Percentiles rank a stretch among this genome's conserved stretches.
These are phyloP conservation scores for Brachyptera putata DNA, from an alignment of 2,888 invertebrate genomes.

Conservation along the genomic window DNA sequence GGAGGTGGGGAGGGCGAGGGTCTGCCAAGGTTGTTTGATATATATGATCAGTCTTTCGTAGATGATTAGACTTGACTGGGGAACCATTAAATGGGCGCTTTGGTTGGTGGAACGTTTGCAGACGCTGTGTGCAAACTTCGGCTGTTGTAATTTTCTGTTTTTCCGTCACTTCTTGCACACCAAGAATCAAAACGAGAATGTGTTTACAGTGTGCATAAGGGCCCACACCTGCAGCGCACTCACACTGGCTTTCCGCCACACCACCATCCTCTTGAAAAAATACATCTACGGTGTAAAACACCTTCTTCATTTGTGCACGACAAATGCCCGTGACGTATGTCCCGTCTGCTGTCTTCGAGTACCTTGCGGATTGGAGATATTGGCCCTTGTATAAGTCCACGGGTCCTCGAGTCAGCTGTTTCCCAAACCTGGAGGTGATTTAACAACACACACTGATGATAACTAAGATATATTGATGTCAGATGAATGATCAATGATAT, in stretches of 20 bases:
- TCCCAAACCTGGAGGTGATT: background rate
- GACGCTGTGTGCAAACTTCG: constrained; percentile 20
- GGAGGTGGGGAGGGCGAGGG: background rate
- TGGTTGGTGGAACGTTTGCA: constrained; percentile 27
- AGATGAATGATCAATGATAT: too few species aligned
- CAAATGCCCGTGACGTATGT: constrained; percentile 21
- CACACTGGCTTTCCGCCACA: constrained; percentile 26
- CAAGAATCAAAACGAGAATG: constrained; percentile 22
- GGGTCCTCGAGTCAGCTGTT: background rate
- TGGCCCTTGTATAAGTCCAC: background rate
- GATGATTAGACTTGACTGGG: constrained; percentile 20
- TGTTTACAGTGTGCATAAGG: constrained; percentile 27
- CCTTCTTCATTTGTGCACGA: constrained; percentile 27
- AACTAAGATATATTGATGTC: too few species aligned
- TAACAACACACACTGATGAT: too few species aligned
- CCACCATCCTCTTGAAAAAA: constrained; percentile 7
- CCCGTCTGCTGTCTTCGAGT: background rate
- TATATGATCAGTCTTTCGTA: background rate
- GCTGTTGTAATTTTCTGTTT: background rate
- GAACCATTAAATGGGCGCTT: constrained; percentile 18
- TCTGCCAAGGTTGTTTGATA: background rate
- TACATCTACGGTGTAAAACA: constrained; percentile 24
- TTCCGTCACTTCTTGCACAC: background rate
- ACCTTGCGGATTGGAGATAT: background rate
- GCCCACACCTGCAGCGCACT: constrained; percentile 28